phyloP scores from a whole-genome alignment of 2,113 vertebrate genomes.

The Syngnathus scovelli region DNA sequence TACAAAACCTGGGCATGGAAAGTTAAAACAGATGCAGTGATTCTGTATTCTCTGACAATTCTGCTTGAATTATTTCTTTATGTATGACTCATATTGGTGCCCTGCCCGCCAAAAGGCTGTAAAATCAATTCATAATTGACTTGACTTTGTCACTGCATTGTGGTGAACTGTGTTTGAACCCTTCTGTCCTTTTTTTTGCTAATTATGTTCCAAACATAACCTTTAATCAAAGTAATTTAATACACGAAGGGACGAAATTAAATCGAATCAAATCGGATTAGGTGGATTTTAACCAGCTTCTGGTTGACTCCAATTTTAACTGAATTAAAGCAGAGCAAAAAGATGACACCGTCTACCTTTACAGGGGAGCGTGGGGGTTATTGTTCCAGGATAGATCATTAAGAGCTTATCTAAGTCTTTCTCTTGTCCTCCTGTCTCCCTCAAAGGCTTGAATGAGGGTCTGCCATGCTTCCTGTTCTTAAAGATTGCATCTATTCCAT shows the following conservation, averaged over 20 bases:
- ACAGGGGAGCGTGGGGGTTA: slow-evolving; percentile 7
- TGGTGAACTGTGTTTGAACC: slow-evolving; percentile 35
- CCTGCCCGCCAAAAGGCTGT: not conserved
- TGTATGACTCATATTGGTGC: not conserved
- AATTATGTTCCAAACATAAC: slow-evolving; percentile 31
- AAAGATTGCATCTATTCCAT: slow-evolving; percentile 35
- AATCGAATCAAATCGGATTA: slow-evolving; percentile 32
- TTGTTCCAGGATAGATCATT: slow-evolving; percentile 26
- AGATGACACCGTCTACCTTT: slow-evolving; percentile 5
- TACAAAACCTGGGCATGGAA: not conserved
- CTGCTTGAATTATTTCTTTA: not conserved
- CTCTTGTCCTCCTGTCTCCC: not conserved
- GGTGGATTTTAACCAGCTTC: slow-evolving; percentile 32
- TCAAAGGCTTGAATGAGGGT: slow-evolving; percentile 24
- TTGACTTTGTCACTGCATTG: slow-evolving; percentile 19
- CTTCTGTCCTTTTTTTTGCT: slow-evolving; percentile 22
- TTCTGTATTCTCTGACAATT: not conserved
- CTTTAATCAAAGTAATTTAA: slow-evolving; percentile 47
- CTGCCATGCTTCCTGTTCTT: slow-evolving; percentile 34
- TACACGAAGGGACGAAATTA: slow-evolving; percentile 33
- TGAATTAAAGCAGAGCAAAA: slow-evolving; percentile 26
- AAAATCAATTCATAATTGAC: slow-evolving; percentile 19
- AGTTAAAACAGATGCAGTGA: not conserved
- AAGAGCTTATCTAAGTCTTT: slow-evolving; percentile 15
- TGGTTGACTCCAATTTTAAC: slow-evolving; percentile 34